Percentiles rank a stretch among this genome's conserved stretches.
Conservation (phyloP, 2,888 invertebrate species). For the Acrocera orbiculus region DNA sequence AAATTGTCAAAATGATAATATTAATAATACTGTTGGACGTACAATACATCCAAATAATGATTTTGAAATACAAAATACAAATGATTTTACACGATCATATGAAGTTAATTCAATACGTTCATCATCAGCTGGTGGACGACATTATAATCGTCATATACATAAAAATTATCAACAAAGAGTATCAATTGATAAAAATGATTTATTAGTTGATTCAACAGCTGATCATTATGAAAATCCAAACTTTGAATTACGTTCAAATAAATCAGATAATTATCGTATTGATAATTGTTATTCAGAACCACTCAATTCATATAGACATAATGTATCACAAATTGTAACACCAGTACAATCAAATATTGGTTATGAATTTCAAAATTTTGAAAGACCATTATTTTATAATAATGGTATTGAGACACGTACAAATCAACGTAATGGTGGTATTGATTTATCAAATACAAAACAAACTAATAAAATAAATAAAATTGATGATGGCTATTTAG, state of each 20-base stretch:
- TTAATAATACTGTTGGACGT: constrained; percentile 4
- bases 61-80: constrained; percentile 17
- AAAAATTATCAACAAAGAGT: constrained; percentile 11
- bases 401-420: constrained; percentile 6
- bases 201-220: constrained; percentile 17
- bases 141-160: constrained; percentile 15
- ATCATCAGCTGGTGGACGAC: constrained; percentile 1
- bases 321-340: not conserved
- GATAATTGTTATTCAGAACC: constrained; percentile 31
- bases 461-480: constrained; percentile 4
- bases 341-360: constrained; percentile 8
- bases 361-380: constrained; percentile 39
- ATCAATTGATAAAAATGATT: constrained; percentile 9
- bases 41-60: constrained; percentile 13
- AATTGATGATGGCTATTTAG: constrained; percentile 12
- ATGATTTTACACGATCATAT: constrained; percentile 27
- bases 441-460: not conserved
- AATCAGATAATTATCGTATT: not conserved
- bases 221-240: constrained; percentile 33
- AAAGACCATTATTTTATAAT: constrained; percentile 36
- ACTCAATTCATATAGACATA: constrained; percentile 13
- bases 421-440: constrained; percentile 11
- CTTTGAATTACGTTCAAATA: constrained; percentile 22
- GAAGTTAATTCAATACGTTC: constrained; percentile 24
- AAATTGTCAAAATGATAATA: constrained; percentile 3